Percentiles rank a stretch among this genome's conserved stretches.
Evolutionary conservation across 2,113 vertebrate species (phyloP).

Genomic region (Illadopsis cleaveri): DNA sequence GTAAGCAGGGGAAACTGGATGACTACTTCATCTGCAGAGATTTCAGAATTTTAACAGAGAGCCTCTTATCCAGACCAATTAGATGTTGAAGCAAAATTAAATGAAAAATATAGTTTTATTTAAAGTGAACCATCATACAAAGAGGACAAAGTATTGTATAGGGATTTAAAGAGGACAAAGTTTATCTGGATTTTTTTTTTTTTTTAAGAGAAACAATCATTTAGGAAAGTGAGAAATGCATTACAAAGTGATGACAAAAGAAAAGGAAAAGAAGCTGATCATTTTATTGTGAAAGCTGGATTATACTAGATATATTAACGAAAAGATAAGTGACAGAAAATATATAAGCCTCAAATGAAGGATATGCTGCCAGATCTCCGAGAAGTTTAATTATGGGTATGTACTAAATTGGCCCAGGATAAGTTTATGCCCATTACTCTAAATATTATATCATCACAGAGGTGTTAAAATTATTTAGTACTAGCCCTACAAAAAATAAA

Average conservation of each 20-base stretch:
- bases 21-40: background rate
- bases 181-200: background rate
- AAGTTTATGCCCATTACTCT: background rate
- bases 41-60: background rate
- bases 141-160: background rate
- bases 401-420: background rate
- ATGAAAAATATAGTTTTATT: background rate
- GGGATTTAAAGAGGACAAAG: background rate
- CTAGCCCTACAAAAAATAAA: background rate
- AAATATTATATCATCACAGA: background rate
- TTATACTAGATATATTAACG: background rate
- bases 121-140: background rate
- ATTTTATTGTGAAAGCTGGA: background rate
- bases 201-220: background rate
- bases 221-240: background rate
- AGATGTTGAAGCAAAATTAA: background rate
- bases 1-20: accelerated
- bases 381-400: background rate
- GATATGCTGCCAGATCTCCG: background rate
- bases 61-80: background rate
- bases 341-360: background rate
- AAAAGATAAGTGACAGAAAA: background rate
- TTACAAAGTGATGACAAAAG: background rate
- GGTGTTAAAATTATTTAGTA: background rate
- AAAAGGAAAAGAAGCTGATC: background rate